Conservation (phyloP, 2,113 vertebrate genomes). For the Sylvilagus bachmani region DNA sequence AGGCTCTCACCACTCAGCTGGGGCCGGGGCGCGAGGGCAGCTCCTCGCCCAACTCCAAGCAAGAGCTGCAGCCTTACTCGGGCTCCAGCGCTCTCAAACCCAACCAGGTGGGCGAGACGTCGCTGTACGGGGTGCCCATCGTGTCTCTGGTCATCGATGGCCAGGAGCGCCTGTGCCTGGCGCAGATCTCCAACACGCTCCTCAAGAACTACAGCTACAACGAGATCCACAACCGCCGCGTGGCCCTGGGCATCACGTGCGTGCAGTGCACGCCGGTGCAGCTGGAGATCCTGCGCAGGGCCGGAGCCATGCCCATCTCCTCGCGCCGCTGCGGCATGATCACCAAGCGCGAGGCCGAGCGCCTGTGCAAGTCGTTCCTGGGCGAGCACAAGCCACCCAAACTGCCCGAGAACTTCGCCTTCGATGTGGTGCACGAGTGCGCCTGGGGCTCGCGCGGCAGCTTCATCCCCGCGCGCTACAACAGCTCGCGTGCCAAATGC, state of each 20-base stretch:
- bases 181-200: constrained; percentile 96
- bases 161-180: constrained; percentile 94
- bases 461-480: constrained; percentile 95
- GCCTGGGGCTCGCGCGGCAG: constrained; percentile 95
- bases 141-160: constrained; percentile 97
- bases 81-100: constrained; percentile 93
- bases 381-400: constrained; percentile 94
- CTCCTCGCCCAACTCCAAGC: constrained; percentile 94
- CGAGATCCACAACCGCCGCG: constrained; percentile 96
- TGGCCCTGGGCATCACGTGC: constrained; percentile 95
- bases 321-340: constrained; percentile 96
- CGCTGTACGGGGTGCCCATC: constrained; percentile 96
- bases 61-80: constrained; percentile 93
- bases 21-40: constrained; percentile 93
- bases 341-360: constrained; percentile 95
- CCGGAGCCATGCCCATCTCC: constrained; percentile 96
- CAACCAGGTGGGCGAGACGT: constrained; percentile 97
- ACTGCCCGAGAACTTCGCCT: constrained; percentile 95
- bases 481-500: constrained; percentile 96
- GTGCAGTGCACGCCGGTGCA: constrained; percentile 96
- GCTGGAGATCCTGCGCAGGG: constrained; percentile 94
- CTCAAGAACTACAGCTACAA: constrained; percentile 97
- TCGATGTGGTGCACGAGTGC: constrained; percentile 96
- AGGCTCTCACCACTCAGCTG: constrained; percentile 94
- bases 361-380: constrained; percentile 95